Conservation (phyloP, 2,888 invertebrate species). For the Dichetophora obliterata region DNA sequence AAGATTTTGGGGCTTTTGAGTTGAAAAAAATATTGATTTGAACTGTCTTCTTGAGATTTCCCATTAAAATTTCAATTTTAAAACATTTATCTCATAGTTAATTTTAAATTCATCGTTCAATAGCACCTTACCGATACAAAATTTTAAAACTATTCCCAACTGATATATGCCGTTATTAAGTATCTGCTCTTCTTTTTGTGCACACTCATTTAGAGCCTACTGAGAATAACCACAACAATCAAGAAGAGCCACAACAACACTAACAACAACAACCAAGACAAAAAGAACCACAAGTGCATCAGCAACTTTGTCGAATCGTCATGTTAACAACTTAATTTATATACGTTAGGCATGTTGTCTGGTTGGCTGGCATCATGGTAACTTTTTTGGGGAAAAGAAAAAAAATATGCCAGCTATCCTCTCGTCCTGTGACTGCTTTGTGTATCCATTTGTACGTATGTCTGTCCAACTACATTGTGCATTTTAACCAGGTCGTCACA, state of each 20-base stretch:
- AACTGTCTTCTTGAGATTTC: no score
- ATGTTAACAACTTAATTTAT: constrained; percentile 69
- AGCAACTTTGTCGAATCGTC: constrained; percentile 64
- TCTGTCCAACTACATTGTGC: constrained; percentile 33
- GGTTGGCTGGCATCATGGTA: background rate
- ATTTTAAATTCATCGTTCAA: no score
- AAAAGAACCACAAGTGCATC: constrained; percentile 23
- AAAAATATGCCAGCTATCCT: background rate
- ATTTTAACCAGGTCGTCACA: constrained; percentile 48
- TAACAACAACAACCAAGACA: background rate
- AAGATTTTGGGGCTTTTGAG: no score
- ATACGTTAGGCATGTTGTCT: constrained; percentile 55
- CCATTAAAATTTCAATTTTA: no score
- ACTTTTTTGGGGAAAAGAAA: background rate
- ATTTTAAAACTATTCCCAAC: background rate
- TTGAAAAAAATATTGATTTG: no score
- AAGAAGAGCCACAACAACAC: constrained; percentile 10
- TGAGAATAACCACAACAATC: background rate
- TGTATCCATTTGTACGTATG: background rate
- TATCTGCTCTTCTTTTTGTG: background rate
- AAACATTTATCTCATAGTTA: no score
- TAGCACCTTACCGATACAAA: no score
- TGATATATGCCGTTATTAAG: background rate
- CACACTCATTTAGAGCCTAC: no score
- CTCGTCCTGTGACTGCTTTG: background rate